Conservation (phyloP, 2,888 invertebrate species). For the Pyrrhia umbra region DNA sequence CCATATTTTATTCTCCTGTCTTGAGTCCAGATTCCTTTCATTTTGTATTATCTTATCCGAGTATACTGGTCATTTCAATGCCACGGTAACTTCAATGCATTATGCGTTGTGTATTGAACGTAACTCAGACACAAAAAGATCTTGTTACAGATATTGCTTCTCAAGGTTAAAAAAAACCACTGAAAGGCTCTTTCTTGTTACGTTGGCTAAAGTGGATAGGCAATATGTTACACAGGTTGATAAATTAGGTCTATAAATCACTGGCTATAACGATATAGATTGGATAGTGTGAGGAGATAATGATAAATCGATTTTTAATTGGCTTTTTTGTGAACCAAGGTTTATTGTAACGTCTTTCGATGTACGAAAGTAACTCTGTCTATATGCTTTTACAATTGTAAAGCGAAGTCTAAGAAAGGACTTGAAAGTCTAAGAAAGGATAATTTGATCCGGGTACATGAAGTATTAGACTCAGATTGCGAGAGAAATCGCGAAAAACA, state of each 20-base stretch:
- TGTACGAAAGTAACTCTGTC: not conserved
- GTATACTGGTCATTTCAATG: conserved; percentile 51
- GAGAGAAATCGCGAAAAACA: too few species aligned
- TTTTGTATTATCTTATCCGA: conserved; percentile 5
- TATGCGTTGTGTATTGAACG: conserved; percentile 2
- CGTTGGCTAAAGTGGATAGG: not conserved
- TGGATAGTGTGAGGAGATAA: not conserved
- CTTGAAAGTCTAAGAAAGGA: too few species aligned
- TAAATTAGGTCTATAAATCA: conserved; percentile 21
- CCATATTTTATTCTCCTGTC: not conserved
- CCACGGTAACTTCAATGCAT: conserved; percentile 19
- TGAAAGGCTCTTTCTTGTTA: conserved; percentile 28
- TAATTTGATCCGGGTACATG: too few species aligned
- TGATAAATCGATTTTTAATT: conserved; percentile 26
- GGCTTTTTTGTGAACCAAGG: not conserved
- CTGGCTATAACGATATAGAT: not conserved
- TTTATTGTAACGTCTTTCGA: not conserved
- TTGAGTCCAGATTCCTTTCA: not conserved
- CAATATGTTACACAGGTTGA: not conserved
- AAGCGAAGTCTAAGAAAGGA: too few species aligned
- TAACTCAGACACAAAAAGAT: conserved; percentile 25
- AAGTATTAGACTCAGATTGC: too few species aligned
- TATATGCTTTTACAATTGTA: conserved; percentile 1
- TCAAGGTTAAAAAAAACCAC: conserved; percentile 37
- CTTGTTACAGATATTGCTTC: conserved; percentile 21